phyloP scores from a whole-genome alignment of 1,140 invertebrate genomes.

The Orius insidiosus region DNA sequence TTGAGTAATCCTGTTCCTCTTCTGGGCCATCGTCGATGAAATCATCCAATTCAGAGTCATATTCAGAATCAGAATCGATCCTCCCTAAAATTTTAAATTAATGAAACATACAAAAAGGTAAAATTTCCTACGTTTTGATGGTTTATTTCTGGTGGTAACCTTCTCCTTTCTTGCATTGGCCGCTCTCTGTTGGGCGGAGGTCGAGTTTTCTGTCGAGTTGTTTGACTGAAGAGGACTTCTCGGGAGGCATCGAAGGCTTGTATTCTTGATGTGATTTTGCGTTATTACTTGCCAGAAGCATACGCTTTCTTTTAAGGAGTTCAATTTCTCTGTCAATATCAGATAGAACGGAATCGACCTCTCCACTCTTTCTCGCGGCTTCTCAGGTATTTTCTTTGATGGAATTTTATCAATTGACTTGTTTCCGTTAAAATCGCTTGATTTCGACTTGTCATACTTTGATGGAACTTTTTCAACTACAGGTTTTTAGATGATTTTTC shows the following conservation, averaged over 20 bases:
- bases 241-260: no score
- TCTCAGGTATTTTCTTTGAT: no score
- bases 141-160: slow-evolving; percentile 12
- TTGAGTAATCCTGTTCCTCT: slow-evolving; percentile 52
- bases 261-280: no score
- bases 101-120: no score
- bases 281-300: slow-evolving; percentile 7
- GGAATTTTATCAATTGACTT: no score
- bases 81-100: slow-evolving; percentile 38
- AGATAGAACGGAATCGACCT: not conserved
- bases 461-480: no score
- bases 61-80: slow-evolving; percentile 56
- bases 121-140: slow-evolving; percentile 1
- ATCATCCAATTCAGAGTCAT: slow-evolving; percentile 80
- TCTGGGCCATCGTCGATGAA: slow-evolving; percentile 73
- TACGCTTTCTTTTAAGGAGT: slow-evolving; percentile 11
- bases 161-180: slow-evolving; percentile 9
- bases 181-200: not conserved
- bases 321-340: slow-evolving; percentile 14
- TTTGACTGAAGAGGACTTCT: no score
- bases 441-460: no score
- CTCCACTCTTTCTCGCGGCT: no score
- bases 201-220: not conserved
- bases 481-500: no score
- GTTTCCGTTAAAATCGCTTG: no score